Conservation (phyloP, 1,140 invertebrate species). For the Metopolophium dirhodum region DNA sequence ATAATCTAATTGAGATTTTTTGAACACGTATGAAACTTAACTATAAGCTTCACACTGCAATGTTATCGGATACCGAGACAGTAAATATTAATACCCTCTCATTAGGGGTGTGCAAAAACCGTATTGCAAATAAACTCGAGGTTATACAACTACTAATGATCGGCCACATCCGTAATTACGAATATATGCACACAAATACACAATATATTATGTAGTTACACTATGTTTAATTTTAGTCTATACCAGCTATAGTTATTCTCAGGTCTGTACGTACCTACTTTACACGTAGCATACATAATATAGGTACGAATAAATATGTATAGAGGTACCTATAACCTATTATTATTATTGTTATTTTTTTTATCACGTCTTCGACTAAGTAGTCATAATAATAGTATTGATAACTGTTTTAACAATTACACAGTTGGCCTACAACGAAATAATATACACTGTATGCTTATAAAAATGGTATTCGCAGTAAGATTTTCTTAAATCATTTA, state of each 20-base stretch:
- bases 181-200: not conserved
- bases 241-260: not conserved
- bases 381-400: not conserved
- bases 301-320: not conserved
- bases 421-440: not conserved
- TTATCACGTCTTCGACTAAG: not conserved
- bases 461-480: not conserved
- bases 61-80: not conserved
- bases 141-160: not conserved
- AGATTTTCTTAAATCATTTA: not conserved
- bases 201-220: not conserved
- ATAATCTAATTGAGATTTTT: not conserved
- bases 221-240: not conserved
- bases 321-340: not conserved
- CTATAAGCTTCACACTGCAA: not conserved
- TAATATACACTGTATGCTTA: not conserved
- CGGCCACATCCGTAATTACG: not conserved
- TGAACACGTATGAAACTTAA: not conserved
- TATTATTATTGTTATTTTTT: conserved; percentile 18
- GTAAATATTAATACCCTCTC: not conserved
- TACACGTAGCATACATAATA: not conserved
- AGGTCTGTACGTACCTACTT: not conserved
- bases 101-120: not conserved
- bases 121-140: not conserved
- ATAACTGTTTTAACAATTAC: not conserved